These are phyloP conservation scores for Myotis planiceps DNA, from an alignment of 2,797 vertebrate species.

Conservation along the genomic window DNA sequence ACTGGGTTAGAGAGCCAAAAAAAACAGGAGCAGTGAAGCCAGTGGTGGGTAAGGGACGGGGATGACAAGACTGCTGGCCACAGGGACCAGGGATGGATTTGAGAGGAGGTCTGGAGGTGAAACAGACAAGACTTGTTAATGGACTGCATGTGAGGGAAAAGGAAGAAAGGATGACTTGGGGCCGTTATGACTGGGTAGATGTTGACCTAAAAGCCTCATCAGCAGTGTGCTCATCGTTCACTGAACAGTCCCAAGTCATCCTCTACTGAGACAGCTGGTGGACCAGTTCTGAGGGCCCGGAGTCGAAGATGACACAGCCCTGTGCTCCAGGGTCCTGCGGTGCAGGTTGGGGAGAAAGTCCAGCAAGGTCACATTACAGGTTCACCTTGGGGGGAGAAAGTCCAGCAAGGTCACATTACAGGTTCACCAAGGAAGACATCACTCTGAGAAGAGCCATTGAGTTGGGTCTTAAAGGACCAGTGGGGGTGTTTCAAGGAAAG, in stretches of 20 bases:
- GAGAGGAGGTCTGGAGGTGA: background rate
- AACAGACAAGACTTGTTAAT: background rate
- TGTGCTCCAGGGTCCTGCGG: background rate
- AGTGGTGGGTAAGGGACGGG: background rate
- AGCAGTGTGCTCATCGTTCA: background rate
- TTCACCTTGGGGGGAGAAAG: background rate
- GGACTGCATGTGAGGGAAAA: background rate
- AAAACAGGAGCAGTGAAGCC: background rate
- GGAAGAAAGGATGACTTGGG: background rate
- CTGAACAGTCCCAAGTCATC: too few relatives aligned
- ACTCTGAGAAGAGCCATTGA: background rate
- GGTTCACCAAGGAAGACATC: background rate
- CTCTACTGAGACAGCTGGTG: background rate
- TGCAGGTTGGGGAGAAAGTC: rapidly evolving
- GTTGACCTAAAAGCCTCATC: background rate
- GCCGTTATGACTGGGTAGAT: background rate
- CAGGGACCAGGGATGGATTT: background rate
- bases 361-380: background rate
- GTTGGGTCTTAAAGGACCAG: too few relatives aligned
- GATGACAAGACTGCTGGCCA: background rate
- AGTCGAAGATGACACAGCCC: background rate
- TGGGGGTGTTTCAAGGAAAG: background rate
- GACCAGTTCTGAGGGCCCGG: background rate
- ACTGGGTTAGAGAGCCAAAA: background rate
- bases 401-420: background rate